phyloP scores from a whole-genome alignment of 2,888 invertebrate genomes.

The Pedicia rivosa region DNA sequence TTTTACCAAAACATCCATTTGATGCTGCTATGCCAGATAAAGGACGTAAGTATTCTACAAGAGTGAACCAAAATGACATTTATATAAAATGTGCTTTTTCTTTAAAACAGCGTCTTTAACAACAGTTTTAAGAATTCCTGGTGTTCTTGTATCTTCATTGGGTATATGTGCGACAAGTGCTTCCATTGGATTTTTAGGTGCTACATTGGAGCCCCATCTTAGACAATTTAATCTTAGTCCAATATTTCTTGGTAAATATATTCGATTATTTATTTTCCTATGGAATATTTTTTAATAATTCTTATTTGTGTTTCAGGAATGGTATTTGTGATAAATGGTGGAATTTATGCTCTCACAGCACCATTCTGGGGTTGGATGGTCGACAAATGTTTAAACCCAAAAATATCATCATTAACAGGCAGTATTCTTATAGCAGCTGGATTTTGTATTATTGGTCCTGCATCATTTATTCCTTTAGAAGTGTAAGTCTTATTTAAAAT shows the following conservation, averaged over 20 bases:
- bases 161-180: conserved; percentile 63
- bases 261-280: conserved; percentile 2
- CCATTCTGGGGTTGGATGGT: conserved; percentile 70
- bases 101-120: conserved; percentile 41
- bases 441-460: conserved; percentile 52
- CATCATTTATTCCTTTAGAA: conserved; percentile 50
- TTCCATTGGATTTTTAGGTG: conserved; percentile 76
- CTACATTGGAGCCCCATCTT: conserved; percentile 80
- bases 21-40: conserved; percentile 38
- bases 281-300: neutral
- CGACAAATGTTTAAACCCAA: conserved; percentile 50
- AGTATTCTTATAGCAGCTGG: conserved; percentile 47
- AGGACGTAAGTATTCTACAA: conserved; percentile 40
- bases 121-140: conserved; percentile 52
- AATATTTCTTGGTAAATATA: conserved; percentile 12
- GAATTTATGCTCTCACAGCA: conserved; percentile 60
- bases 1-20: conserved; percentile 45
- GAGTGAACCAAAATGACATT: too few relatives aligned
- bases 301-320: conserved; percentile 52
- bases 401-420: conserved; percentile 49
- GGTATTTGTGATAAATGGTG: conserved; percentile 74
- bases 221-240: conserved; percentile 22
- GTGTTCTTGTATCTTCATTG: conserved; percentile 48
- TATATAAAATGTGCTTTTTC: too few relatives aligned
- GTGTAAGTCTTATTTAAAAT: conserved; percentile 32